Base-by-base conservation (phyloP, 2,113 vertebrate species). In the Theristicus caerulescens region DNA sequence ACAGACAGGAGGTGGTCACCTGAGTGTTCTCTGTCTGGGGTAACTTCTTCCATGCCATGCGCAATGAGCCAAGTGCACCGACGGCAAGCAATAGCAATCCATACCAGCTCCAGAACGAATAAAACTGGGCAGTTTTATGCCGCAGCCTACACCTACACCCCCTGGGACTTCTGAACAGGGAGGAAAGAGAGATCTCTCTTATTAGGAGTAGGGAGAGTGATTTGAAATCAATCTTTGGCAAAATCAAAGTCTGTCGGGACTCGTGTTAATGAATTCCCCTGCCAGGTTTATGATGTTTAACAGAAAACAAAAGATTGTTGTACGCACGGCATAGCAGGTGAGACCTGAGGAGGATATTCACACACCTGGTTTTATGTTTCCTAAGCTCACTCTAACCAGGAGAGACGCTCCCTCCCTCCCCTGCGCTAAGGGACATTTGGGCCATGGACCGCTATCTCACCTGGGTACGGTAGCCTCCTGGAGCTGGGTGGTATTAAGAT, bases 1-100 rank as follows among this genome's bases (percentile, higher is more conserved):
- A 64, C 72, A 94, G 74, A 87, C 47, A 38, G 88, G 88, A 83
- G 69, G 59, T 73, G 85, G 67, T 62, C 91, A 86, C 82, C 62
- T 1, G 76, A 66, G 49, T 13, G 46, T 16, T 51, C 70, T 61
- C 61, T 1, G 25, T 40, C 86, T 82, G 81, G 72, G 81, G 10
- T 18, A 27, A 36, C 9, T 31, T 25, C 61, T 51, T 44, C 65
- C 62, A 11, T 0, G 6, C 67, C 20, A 2, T 1, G 40, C 14
- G 5, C 21, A 8, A 42, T 1, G 1, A 82, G 73, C 65, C 84
- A 51, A 74, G 82, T 6, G 24, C 72, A 38, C 26, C 9, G 0
- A 18, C 76, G 74, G 65, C 44, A 76, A 82, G 57, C 4, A 64
- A 52, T 1, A 80, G n/a, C 31, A 59, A 58, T 11, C 32, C 76